Conservation (phyloP, 2,888 invertebrate genomes). For the Dryobotodes eremita region DNA sequence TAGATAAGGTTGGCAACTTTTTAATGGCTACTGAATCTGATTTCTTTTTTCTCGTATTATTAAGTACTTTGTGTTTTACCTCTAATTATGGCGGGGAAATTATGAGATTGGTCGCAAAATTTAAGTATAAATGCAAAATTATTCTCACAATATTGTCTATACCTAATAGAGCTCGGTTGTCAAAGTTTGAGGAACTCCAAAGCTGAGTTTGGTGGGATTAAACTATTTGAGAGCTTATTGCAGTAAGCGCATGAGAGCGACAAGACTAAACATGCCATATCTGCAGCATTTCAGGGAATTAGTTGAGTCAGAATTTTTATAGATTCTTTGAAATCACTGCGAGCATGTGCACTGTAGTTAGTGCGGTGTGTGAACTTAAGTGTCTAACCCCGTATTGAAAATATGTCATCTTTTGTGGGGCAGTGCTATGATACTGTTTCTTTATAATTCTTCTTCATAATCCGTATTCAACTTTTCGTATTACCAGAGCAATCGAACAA, state of each 20-base stretch:
- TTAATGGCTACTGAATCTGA: slow-evolving; percentile 65
- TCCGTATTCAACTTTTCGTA: neutral
- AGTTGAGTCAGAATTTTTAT: slow-evolving; percentile 1
- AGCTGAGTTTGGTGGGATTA: slow-evolving; percentile 35
- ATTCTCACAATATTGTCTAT: slow-evolving; percentile 15
- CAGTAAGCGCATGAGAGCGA: slow-evolving; percentile 21
- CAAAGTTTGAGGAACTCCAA: slow-evolving; percentile 29
- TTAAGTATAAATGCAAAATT: neutral
- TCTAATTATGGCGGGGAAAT: slow-evolving; percentile 39
- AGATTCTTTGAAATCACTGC: slow-evolving; percentile 26
- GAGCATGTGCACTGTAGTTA: neutral
- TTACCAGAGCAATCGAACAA: neutral
- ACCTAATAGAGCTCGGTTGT: slow-evolving; percentile 9
- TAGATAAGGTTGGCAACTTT: slow-evolving; percentile 74
- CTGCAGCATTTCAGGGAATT: slow-evolving; percentile 41
- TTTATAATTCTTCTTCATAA: neutral
- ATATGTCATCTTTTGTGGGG: neutral
- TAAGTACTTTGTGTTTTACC: slow-evolving; percentile 48
- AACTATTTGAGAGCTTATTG: slow-evolving; percentile 49
- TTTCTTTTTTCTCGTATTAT: slow-evolving; percentile 50
- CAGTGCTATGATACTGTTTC: neutral
- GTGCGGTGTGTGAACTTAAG: neutral
- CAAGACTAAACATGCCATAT: slow-evolving; percentile 34
- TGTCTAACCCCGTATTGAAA: neutral
- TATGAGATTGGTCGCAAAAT: slow-evolving; percentile 1